Evolutionary conservation across 2,797 vertebrate genomes (phyloP).

Genomic region (Rousettus madagascariensis): DNA sequence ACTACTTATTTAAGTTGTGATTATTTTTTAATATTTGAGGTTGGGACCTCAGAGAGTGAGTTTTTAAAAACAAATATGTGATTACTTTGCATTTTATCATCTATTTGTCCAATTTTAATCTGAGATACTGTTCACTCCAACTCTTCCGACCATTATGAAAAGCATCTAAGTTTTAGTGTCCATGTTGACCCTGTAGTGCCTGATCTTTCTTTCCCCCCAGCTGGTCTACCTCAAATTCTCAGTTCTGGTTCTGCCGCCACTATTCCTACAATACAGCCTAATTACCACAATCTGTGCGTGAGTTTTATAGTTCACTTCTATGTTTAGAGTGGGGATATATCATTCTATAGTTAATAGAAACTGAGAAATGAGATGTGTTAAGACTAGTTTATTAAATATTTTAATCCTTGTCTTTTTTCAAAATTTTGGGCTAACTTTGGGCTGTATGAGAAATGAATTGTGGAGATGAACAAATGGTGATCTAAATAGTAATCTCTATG

Average conservation of each 20-base stretch:
- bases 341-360: neutral
- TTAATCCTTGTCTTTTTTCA: neutral
- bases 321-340: neutral
- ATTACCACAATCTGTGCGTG: neutral
- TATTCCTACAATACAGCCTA: neutral
- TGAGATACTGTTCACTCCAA: neutral
- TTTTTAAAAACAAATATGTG: neutral
- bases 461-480: neutral
- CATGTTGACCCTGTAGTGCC: neutral
- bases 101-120: neutral
- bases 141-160: neutral
- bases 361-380: neutral
- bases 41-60: neutral
- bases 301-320: neutral
- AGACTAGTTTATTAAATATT: neutral
- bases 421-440: neutral
- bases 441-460: neutral
- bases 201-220: fast-evolving
- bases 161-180: neutral
- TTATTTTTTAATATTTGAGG: neutral
- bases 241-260: neutral
- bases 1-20: neutral
- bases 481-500: neutral
- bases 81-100: neutral
- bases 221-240: neutral